Evolutionary conservation across 2,113 vertebrate species (phyloP), one percentile per base, ranked within the genome.

Genomic region (Rhinolophus sinicus): DNA sequence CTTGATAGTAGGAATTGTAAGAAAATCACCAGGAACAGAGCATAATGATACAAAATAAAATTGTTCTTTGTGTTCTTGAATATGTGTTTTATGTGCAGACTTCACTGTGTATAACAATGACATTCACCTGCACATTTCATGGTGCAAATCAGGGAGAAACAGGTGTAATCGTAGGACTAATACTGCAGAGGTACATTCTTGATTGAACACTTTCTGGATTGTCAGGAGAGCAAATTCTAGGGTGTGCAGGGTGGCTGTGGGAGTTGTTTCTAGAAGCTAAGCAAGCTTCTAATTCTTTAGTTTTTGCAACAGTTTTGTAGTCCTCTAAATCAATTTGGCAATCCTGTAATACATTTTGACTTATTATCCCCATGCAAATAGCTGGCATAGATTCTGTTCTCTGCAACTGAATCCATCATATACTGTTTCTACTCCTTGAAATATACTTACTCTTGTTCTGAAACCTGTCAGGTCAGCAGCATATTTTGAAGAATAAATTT

Each of bases 11-110:
- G 15, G 44, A 96, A 80, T 52, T 64, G 72, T 33, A 58, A 90
- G 64, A n/a, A 84, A 96, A 65, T 86, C 50, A 90, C 56, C 85
- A 30, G 28, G 83, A 97, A 96, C 44, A 96, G 67, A 87, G 69
- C 0, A 3, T 26, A 22, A 89, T 62, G 5, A 73, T 92, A 15
- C 54, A 5, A 33, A 95, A 78, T 24, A 82, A 84, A 97, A 88
- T 92, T 94, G 28, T 56, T 96, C 82, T 83, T 95, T n/a, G 73
- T 2, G 3, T 28, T 56, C 58, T 62, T 94, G 81, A 96, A 47
- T 8, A 60, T 75, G 14, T 13, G 52, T 96, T 95, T 96, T 93
- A 92, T 91, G 1, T 91, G 56, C 40, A 5, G 15, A 30, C 78
- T 44, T 92, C 50, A 69, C 52, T 21, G 69, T 95, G 21, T 85